These are phyloP conservation scores for Odontocerum albicorne DNA, from an alignment of 2,888 invertebrate genomes.

Conservation along the genomic window DNA sequence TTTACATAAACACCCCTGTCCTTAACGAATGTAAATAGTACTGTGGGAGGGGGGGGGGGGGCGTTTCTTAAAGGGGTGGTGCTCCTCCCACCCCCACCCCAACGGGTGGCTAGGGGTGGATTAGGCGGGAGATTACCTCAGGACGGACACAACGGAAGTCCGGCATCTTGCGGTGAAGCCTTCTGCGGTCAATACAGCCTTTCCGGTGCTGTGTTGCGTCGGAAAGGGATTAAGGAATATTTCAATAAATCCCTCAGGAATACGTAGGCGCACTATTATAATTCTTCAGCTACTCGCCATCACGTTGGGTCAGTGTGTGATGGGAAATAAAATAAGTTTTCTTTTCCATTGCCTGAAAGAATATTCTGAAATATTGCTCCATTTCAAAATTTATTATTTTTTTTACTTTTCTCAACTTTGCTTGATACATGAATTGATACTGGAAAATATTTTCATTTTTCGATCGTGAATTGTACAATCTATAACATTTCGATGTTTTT, in stretches of 20 bases:
- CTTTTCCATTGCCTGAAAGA: too few relatives aligned
- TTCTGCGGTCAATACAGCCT: constrained; percentile 18
- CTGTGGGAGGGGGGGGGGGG: constrained; percentile 6
- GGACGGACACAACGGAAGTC: constrained; percentile 22
- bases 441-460: too few relatives aligned
- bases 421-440: too few relatives aligned
- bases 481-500: too few relatives aligned
- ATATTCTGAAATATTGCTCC: too few relatives aligned
- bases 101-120: constrained; percentile 15
- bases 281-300: not conserved
- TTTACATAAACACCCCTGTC: constrained; percentile 29
- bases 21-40: constrained; percentile 34
- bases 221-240: constrained; percentile 17
- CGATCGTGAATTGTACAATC: too few relatives aligned
- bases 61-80: not conserved
- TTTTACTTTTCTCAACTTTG: too few relatives aligned
- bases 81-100: not conserved
- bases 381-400: too few relatives aligned
- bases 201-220: constrained; percentile 15
- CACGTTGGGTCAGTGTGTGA: too few relatives aligned
- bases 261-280: not conserved
- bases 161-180: constrained; percentile 23
- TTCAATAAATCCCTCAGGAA: constrained; percentile 9
- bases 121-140: constrained; percentile 21
- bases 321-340: too few relatives aligned